Evolutionary conservation across 1,140 invertebrate genomes (phyloP).

Genomic region (Hirudo medicinalis): DNA sequence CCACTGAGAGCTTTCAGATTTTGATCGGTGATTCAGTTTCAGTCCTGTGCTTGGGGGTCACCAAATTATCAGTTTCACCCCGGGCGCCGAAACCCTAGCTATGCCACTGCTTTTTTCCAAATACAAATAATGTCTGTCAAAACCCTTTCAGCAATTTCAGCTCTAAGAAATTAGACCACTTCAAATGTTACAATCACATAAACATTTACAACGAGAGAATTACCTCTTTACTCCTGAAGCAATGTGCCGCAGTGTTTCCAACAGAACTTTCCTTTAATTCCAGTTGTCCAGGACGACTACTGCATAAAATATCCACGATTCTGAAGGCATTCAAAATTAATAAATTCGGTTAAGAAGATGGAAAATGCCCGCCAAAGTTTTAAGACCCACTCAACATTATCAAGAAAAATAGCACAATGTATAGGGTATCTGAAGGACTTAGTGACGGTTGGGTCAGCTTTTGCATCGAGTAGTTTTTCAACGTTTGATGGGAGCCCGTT

Average conservation of each 20-base stretch:
- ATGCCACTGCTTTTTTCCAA: too few relatives aligned
- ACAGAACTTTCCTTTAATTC: not conserved
- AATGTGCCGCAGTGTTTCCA: slow-evolving; percentile 5
- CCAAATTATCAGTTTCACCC: too few relatives aligned
- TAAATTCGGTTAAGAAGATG: not conserved
- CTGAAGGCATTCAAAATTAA: not conserved
- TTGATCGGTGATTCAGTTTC: too few relatives aligned
- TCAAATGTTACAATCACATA: too few relatives aligned
- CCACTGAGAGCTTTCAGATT: too few relatives aligned
- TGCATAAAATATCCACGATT: not conserved
- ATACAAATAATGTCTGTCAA: too few relatives aligned
- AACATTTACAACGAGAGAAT: too few relatives aligned
- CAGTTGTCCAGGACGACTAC: not conserved
- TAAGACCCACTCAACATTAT: slow-evolving; percentile 3
- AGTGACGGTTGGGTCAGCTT: slow-evolving; percentile 31
- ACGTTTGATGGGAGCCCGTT: slow-evolving; percentile 74
- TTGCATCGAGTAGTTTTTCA: slow-evolving; percentile 54
- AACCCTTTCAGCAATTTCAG: too few relatives aligned
- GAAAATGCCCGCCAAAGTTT: not conserved
- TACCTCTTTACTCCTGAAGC: slow-evolving; percentile 3
- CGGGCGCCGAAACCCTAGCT: too few relatives aligned
- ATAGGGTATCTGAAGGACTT: slow-evolving; percentile 31
- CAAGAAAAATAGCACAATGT: slow-evolving; percentile 31
- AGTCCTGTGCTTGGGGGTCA: too few relatives aligned
- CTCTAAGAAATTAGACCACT: too few relatives aligned